phyloP scores from a whole-genome alignment of 2,797 vertebrate species.

The Urosaurus nigricauda region DNA sequence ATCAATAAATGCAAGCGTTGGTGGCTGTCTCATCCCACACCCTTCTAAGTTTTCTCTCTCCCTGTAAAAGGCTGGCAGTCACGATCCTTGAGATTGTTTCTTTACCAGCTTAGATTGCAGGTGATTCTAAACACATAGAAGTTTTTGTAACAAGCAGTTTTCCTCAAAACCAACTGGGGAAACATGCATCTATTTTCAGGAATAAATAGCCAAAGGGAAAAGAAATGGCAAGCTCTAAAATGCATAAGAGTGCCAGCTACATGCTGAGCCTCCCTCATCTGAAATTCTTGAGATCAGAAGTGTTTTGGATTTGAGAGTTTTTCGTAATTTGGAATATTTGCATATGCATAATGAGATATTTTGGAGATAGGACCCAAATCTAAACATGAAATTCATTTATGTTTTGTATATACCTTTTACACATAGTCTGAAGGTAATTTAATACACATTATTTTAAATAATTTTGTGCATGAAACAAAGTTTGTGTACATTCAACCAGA shows the following conservation, averaged over 20 bases:
- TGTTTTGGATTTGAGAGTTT: too few relatives aligned
- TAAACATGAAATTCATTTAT: too few relatives aligned
- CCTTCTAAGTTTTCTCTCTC: background rate
- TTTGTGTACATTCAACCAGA: too few relatives aligned
- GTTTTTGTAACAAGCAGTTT: constrained; percentile 4
- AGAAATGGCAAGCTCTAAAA: background rate
- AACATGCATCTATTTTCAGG: background rate
- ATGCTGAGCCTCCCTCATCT: too few relatives aligned
- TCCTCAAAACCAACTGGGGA: background rate
- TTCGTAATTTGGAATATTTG: too few relatives aligned
- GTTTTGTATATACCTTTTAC: too few relatives aligned
- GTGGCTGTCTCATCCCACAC: background rate
- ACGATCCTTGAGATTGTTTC: constrained; percentile 6
- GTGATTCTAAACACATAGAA: background rate
- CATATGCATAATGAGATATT: too few relatives aligned
- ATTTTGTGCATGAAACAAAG: too few relatives aligned
- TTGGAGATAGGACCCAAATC: too few relatives aligned
- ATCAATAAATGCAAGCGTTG: background rate
- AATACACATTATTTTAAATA: too few relatives aligned
- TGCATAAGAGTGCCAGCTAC: background rate
- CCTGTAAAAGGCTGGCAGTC: background rate
- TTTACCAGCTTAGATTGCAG: background rate
- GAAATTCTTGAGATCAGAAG: too few relatives aligned
- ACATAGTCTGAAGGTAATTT: too few relatives aligned
- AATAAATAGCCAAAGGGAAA: background rate